Evolutionary conservation across 2,113 vertebrate genomes (phyloP), one percentile per base, ranked within the genome.

Genomic region (Malurus elegans): DNA sequence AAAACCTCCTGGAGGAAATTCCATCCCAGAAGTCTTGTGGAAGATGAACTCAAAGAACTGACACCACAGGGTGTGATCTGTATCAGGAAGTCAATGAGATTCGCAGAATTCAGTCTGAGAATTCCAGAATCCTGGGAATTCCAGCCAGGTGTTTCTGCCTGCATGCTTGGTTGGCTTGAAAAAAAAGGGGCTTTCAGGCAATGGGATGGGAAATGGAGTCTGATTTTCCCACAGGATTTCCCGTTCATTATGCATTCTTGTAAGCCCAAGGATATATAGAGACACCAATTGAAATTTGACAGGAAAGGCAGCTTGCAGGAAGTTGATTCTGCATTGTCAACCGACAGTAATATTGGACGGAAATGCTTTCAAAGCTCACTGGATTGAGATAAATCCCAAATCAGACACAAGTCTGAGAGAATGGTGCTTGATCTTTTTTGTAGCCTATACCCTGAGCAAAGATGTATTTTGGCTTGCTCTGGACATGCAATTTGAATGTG

Each of bases 171-270:
- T 40, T 72, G 57, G 10, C 26, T 38, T 42, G 28, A 44, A 78
- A 71, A 62, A 85, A 54, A 10, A 45, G 21, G 44, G 32, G 36
- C 2, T 61, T 76, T 29, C 56, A 53, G n/a, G 31, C 42, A 67
- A 64, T 8, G 9, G 1, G 1, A 62, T 38, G 24, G 62, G 38
- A 92, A 87, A 67, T 25, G 0, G 1, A 34, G 6, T 8, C 5
- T 0, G 18, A 5, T 51, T 91, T 92, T 83, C 62, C 34, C 32
- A 50, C n/a, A 78, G 69, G 51, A 62, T 80, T 71, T 94, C 36
- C 20, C 7, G 48, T 72, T 57, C 51, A 31, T 76, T 61, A n/a
- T 58, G 8, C 24, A 74, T 78, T 89, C 31, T 76, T 16, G 0
- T n/a, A 54, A 62, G 3, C 51, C 81, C 62, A 38, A 6, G 3